A percentile compares a stretch with the other conserved stretches of the same genome.
Evolutionary conservation across 2,888 invertebrate species (phyloP).

Genomic region (Morinoia aosen): DNA sequence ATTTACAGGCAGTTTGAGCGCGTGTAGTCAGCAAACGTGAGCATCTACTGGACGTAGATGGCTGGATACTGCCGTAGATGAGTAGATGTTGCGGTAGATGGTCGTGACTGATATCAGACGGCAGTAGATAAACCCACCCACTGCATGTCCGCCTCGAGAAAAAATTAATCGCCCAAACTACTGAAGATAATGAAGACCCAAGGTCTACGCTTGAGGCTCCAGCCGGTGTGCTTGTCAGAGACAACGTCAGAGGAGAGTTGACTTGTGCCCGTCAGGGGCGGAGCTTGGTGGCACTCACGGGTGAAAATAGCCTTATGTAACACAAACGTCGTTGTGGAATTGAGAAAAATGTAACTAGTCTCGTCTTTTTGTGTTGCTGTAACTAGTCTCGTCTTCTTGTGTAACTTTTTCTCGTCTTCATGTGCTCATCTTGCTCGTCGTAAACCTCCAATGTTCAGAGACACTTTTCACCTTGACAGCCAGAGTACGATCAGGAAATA

Average conservation of each 20-base stretch:
- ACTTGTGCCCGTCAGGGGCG: not conserved
- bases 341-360: not conserved
- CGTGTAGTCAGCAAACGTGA: slow-evolving; percentile 8
- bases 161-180: slow-evolving; percentile 11
- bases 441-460: not conserved
- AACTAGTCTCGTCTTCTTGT: too few relatives aligned
- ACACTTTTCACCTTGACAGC: not conserved
- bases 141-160: not conserved
- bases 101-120: slow-evolving; percentile 13
- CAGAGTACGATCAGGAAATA: not conserved
- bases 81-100: slow-evolving; percentile 30
- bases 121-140: slow-evolving; percentile 12
- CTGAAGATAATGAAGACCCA: not conserved
- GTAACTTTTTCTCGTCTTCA: too few relatives aligned
- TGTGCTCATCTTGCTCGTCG: too few relatives aligned
- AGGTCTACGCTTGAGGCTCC: not conserved
- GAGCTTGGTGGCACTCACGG: not conserved
- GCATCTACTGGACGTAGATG: slow-evolving; percentile 22
- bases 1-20: slow-evolving; percentile 12
- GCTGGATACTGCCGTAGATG: slow-evolving; percentile 21
- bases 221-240: not conserved
- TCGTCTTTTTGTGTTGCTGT: not conserved
- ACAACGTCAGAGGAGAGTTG: not conserved
- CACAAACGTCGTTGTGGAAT: not conserved
- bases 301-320: not conserved